Evolutionary conservation across 2,113 vertebrate genomes (phyloP).

Genomic region (Micronycteris hirsuta): DNA sequence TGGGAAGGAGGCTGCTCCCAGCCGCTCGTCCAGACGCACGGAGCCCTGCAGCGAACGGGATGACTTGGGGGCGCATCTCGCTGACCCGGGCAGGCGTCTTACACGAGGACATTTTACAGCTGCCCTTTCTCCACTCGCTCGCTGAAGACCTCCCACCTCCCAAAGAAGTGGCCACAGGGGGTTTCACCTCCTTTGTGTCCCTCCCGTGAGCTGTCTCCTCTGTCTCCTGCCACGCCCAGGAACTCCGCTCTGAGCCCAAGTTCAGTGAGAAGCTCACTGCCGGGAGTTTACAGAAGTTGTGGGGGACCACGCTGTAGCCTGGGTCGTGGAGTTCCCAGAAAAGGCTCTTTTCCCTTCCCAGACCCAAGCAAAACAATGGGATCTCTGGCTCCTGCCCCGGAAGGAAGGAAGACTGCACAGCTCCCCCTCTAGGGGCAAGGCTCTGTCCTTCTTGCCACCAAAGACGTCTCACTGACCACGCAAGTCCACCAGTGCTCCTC

Average conservation of each 20-base stretch:
- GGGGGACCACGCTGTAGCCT: fast-evolving
- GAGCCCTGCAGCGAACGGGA: too few species aligned
- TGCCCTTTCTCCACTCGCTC: not conserved
- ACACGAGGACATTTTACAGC: too few species aligned
- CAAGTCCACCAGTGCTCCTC: fast-evolving
- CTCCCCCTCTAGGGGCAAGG: not conserved
- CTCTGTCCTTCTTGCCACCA: not conserved
- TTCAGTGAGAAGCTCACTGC: not conserved
- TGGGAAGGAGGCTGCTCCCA: not conserved
- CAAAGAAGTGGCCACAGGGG: not conserved
- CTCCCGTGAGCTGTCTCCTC: not conserved
- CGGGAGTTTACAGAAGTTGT: not conserved
- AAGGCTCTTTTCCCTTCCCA: not conserved
- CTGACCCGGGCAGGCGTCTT: too few species aligned
- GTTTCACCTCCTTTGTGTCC: fast-evolving
- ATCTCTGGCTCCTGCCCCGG: not conserved
- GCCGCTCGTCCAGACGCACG: too few species aligned
- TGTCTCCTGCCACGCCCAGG: fast-evolving
- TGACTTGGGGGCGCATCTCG: too few species aligned
- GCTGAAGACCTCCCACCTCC: not conserved
- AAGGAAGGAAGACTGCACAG: not conserved
- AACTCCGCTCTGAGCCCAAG: fast-evolving
- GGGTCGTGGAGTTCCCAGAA: not conserved
- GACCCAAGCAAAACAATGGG: not conserved
- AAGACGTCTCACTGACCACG: fast-evolving